Conservation (phyloP, 2,797 vertebrate genomes). For the Alosa sapidissima region DNA sequence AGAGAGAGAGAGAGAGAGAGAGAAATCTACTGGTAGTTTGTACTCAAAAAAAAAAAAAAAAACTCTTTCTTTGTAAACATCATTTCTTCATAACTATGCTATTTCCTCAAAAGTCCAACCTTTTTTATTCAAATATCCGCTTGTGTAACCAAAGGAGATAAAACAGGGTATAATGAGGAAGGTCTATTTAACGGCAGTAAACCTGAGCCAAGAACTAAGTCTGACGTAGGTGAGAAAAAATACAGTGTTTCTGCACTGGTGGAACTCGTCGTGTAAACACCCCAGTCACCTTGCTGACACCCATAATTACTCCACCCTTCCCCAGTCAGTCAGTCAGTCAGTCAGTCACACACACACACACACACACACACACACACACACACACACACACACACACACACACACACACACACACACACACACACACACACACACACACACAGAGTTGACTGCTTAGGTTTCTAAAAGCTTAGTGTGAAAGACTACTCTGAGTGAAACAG, state of each 20-base stretch:
- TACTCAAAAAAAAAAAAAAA: neutral
- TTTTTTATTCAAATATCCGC: neutral
- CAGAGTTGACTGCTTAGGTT: neutral
- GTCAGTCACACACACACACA: neutral
- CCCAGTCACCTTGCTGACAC: neutral
- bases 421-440: neutral
- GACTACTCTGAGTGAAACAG: neutral
- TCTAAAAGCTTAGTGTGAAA: neutral
- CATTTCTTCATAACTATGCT: neutral
- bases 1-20: neutral
- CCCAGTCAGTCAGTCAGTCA: neutral
- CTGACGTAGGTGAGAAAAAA: neutral
- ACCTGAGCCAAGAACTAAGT: neutral
- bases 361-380: neutral
- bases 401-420: neutral
- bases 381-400: neutral
- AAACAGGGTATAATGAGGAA: neutral
- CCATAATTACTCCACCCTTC: slow-evolving; percentile 16
- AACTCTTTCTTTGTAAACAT: neutral
- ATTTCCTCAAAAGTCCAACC: neutral
- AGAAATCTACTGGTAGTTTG: neutral
- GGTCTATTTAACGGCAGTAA: neutral
- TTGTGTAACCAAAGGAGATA: neutral
- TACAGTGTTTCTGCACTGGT: neutral
- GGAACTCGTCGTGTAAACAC: slow-evolving; percentile 2